Evolutionary conservation across 2,888 invertebrate species (phyloP), one percentile per base, ranked within the genome.

Genomic region (Keiferia lycopersicella): DNA sequence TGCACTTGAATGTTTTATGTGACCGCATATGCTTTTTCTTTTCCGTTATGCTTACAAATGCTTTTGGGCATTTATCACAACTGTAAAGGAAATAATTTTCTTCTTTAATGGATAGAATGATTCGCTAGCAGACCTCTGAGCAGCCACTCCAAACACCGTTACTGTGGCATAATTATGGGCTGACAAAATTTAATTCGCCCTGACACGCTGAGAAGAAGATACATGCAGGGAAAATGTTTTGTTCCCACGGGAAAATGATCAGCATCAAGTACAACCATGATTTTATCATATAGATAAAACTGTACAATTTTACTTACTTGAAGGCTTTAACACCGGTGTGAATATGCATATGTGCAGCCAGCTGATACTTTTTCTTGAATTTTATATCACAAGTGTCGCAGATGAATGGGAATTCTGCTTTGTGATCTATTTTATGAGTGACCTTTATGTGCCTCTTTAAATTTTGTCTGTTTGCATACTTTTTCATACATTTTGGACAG

Each of bases 381-480:
- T 82, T 79, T 48, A 80, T 73, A 4, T 85, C 80, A 66, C 95
- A 95, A 45, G 89, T 78, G 48, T 82, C 81, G 79, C 94, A 94
- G 0, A 78, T 72, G 69, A 93, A 94, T 34, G 80, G 77, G n/a
- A 8, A 11, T 87, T 79, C 57, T 81, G 51, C 51, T 53, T 53
- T 53, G 7, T 14, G 51, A 14, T 53, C 81, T 11, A 80, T 66
- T 2, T 72, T 67, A 66, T 86, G 88, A 64, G 93, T 92, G n/a
- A 88, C 82, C 64, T 90, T 92, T 48, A 93, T 83, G 73, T 95
- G 95, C 0, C 93, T 88, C 66, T 93, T 93, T 71, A 94, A 85
- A 72, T 93, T 94, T 68, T 92, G 88, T 0, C 83, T 73, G 67
- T 92, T 93, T 51, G 87, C 86, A 72, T 93, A 93, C 64, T 79